Conservation (phyloP, 2,888 invertebrate species). For the Andricus curvator region DNA sequence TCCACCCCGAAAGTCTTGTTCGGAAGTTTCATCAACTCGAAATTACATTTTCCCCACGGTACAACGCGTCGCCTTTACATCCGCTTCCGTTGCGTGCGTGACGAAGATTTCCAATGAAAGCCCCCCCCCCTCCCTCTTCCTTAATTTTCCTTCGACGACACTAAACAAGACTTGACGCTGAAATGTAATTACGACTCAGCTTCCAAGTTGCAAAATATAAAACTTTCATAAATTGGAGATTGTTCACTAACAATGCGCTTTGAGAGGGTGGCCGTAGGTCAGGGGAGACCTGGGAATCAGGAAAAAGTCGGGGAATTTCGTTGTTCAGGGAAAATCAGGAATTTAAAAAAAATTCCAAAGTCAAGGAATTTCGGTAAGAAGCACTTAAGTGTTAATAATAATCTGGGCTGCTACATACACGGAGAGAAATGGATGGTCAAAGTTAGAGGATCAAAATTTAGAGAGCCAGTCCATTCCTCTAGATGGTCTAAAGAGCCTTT, state of each 20-base stretch:
- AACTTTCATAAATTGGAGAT: not conserved
- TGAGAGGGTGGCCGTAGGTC: no score
- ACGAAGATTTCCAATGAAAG: constrained; percentile 32
- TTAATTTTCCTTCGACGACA: constrained; percentile 3
- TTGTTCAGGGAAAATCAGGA: no score
- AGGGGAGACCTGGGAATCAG: no score
- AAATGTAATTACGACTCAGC: not conserved
- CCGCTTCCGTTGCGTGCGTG: constrained; percentile 25
- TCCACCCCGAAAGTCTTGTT: constrained; percentile 32
- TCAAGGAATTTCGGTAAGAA: no score
- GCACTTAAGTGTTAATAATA: no score
- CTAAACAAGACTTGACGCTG: not conserved
- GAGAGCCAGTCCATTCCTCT: no score
- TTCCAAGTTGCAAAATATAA: not conserved
- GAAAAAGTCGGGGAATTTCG: no score
- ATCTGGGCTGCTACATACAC: no score
- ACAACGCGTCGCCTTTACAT: constrained; percentile 29
- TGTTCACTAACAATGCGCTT: not conserved
- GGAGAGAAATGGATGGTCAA: no score
- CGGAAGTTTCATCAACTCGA: constrained; percentile 39
- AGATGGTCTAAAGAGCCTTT: no score
- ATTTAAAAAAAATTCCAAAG: no score
- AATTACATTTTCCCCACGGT: constrained; percentile 31
- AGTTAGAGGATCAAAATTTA: no score
- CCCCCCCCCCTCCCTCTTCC: not conserved